Base-by-base conservation (phyloP, 2,888 invertebrate genomes). In the Sepioteuthis lessoniana region DNA sequence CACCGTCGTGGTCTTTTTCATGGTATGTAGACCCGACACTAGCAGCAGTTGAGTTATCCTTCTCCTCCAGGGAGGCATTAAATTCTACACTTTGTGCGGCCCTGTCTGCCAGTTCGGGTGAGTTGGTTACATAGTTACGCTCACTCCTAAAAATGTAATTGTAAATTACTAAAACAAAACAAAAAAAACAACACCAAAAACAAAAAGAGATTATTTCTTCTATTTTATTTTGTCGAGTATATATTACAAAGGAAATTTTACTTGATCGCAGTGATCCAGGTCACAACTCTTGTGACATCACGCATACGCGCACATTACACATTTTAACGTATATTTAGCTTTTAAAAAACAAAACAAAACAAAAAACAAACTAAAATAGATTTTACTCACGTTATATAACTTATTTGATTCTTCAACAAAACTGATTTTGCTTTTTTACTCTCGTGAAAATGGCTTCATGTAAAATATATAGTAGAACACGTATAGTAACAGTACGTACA, bases 81-180 rank as follows among this genome's bases (percentile, higher is more conserved):
- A 35, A 76, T 76, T 76, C 76, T 76, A 76, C n/a, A 76, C 16
- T 76, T n/a, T 76, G 76, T 76, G 35, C 76, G 76, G 13, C 76
- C 76, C 76, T 76, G n/a, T 76, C n/a, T n/a, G n/a, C 76, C 76
- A 76, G 76, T 76, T 76, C n/a, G 76, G 76, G 76, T 76, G 76
- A 76, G 76, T 76, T 76, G n/a, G n/a, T n/a, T 76, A 76, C 35
- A 76, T 76, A 76, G n/a, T 76, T 76, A 76, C 35, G 35, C n/a
- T 76, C n/a, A 76, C 76, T 35, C 76, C 16, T 35, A 35, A 76
- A 76, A 76, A n/a, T n/a, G 16, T 76, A 76, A 55, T 55, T 55
- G 25, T 55, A 55, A 55, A 55, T 55, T 55, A 25, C 55, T 55
- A 5, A 55, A 55, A 55, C n/a, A n/a, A n/a, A n/a, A n/a, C n/a